Evolutionary conservation across 2,888 invertebrate species (phyloP), one percentile per base, ranked within the genome.

Genomic region (Drosophila percnosoma): DNA sequence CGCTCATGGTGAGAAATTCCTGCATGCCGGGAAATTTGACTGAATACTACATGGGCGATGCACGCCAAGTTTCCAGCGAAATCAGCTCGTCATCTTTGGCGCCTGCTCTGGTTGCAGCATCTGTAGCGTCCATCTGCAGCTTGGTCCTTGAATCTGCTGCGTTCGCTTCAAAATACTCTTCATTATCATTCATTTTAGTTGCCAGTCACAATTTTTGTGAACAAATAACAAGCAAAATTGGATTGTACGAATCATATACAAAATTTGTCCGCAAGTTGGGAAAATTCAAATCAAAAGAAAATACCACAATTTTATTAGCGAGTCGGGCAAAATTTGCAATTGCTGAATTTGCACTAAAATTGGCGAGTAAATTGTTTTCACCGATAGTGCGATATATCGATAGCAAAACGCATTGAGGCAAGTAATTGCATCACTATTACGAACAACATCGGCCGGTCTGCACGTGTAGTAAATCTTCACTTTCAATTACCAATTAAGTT

Each of bases 21-120:
- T 96, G 96, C 75, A 98, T 96, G 80, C 98, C 98, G 92, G 98
- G 98, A 94, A 98, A 97, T 94, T 97, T 97, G 93, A 98, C 98
- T 31, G 98, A 98, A 99, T 99, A 99, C 89, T 99, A 93, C 92
- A 99, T 98, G 38, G 99, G 99, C 3, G 99, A 99, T 21, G 97
- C 96, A 84, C 98, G 95, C 84, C 99, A 94, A 92, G 97, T 98
- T 94, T 99, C 99, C 91, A 96, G 94, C 91, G 98, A 98, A 87
- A 98, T 94, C 70, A 99, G 94, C 92, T 95, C 96, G 91, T 96
- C 96, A 92, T 97, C 97, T 21, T 86, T 88, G 7, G 81, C 78
- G 4, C 52, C 24, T 29, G 54, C 11, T 55, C 59, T 62, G 18
- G 58, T 40, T 45, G 27, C 34, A 21, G 57, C 55, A 33, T 60